Conservation (phyloP, 2,888 invertebrate genomes). For the Sphaerophoria rueppellii region DNA sequence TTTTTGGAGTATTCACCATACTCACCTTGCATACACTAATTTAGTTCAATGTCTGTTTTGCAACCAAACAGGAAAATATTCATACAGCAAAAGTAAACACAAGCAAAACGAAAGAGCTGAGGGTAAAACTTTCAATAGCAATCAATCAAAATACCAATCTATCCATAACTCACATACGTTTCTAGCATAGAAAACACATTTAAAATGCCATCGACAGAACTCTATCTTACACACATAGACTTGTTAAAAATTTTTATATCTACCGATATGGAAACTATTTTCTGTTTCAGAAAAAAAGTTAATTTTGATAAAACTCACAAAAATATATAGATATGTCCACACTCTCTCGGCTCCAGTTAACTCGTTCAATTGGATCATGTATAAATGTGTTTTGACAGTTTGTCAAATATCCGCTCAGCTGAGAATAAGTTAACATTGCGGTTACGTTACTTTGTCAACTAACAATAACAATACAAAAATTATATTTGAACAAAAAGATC, state of each 20-base stretch:
- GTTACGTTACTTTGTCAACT: constrained; percentile 61
- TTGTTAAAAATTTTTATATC: constrained; percentile 13
- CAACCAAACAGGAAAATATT: neutral
- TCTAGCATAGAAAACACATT: constrained; percentile 33
- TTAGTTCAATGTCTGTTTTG: constrained; percentile 30
- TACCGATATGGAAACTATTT: constrained; percentile 56
- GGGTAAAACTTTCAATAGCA: constrained; percentile 39
- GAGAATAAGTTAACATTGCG: constrained; percentile 53
- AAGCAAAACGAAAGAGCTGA: constrained; percentile 50
- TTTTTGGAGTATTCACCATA: constrained; percentile 6
- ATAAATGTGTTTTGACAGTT: constrained; percentile 68
- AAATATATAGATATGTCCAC: neutral
- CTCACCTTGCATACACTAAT: constrained; percentile 3
- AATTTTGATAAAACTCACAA: constrained; percentile 16
- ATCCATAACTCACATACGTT: constrained; percentile 41
- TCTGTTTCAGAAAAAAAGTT: constrained; percentile 14
- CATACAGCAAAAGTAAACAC: neutral
- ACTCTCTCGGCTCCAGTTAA: constrained; percentile 41
- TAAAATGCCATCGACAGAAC: constrained; percentile 23
- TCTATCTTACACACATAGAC: constrained; percentile 16
- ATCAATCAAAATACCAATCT: constrained; percentile 53
- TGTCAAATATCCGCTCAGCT: constrained; percentile 50
- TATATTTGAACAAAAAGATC: neutral
- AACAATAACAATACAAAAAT: constrained; percentile 29
- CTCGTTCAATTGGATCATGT: constrained; percentile 41